These are phyloP conservation scores for Sebastiscus tertius DNA, from an alignment of 2,797 vertebrate genomes.

Conservation along the genomic window DNA sequence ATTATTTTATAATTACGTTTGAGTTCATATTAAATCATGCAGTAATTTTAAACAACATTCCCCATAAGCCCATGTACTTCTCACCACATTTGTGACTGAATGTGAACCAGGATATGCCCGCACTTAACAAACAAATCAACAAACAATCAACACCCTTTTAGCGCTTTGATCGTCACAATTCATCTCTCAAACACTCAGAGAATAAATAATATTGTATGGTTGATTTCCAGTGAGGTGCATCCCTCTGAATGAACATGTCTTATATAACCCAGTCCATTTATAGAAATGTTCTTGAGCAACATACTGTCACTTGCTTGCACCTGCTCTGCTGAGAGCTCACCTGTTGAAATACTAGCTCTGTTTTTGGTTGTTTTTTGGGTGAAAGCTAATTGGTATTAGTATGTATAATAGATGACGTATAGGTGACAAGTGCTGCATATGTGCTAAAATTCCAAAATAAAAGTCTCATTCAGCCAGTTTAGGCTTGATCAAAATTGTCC, in stretches of 20 bases:
- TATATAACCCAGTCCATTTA: neutral
- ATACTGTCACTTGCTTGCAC: neutral
- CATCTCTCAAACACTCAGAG: too few relatives aligned
- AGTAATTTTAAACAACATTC: too few relatives aligned
- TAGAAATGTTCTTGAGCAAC: slow-evolving; percentile 1
- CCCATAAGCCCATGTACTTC: too few relatives aligned
- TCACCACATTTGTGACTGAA: too few relatives aligned
- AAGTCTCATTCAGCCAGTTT: slow-evolving; percentile 6
- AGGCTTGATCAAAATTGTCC: neutral
- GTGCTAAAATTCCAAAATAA: neutral
- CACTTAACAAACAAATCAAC: too few relatives aligned
- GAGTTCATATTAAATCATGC: too few relatives aligned
- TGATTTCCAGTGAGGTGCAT: neutral
- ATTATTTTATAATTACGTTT: too few relatives aligned
- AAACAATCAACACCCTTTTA: too few relatives aligned
- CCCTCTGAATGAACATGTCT: neutral
- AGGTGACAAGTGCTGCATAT: neutral
- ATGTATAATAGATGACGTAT: neutral
- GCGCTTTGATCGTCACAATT: too few relatives aligned
- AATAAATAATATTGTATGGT: neutral
- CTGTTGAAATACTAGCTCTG: neutral
- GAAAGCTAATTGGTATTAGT: neutral
- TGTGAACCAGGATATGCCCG: too few relatives aligned
- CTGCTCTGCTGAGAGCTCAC: neutral
- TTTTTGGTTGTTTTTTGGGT: neutral